Base-by-base conservation (phyloP, 2,888 invertebrate genomes). In the Pollenia griseotomentosa region DNA sequence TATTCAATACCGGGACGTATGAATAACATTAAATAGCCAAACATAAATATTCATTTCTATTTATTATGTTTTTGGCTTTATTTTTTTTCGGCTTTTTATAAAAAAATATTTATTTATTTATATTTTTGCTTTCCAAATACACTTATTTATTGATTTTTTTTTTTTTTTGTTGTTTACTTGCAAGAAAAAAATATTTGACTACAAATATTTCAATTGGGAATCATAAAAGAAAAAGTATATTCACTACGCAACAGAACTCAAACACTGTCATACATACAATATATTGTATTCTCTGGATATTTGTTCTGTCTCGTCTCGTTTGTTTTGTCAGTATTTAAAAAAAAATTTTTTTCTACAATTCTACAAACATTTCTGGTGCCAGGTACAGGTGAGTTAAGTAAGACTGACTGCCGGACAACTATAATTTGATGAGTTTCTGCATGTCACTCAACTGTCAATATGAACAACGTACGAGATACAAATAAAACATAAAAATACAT, bases 361-460 rank as follows among this genome's bases (percentile, higher is more conserved):
- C 6, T 12, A 19, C 53, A 75, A 53, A 74, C 16, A 14, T 23
- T 51, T 68, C 40, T 33, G 53, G 55, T 77, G 75, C 23, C 75
- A 70, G 40, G 61, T 19, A 70, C 83, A 83, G 75, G 68, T 70
- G 70, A 61, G 48, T 61, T 57, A 46, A 77, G 61, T 55, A 57
- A 40, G 46, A 77, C 55, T 63, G 77, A 70, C 78, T 57, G 23
- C n/a, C 48, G 61, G 19, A 68, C 65, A 78, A 61, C 46, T 46
- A 48, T 77, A 63, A 83, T 77, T 77, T 83, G 77, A 70, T 57
- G 71, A 71, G 83, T 71, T 71, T 71, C 48, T 63, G 40, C 23
- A 42, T 78, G 78, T 65, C 83, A 83, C 78, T 83, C 78, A 78
- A n/a, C 55, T 83, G 83, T 73, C 83, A 83, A 78, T 57, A 42